Evolutionary conservation across 2,113 vertebrate genomes (phyloP), one percentile per base, ranked within the genome.

Genomic region (Sisor rabdophorus): DNA sequence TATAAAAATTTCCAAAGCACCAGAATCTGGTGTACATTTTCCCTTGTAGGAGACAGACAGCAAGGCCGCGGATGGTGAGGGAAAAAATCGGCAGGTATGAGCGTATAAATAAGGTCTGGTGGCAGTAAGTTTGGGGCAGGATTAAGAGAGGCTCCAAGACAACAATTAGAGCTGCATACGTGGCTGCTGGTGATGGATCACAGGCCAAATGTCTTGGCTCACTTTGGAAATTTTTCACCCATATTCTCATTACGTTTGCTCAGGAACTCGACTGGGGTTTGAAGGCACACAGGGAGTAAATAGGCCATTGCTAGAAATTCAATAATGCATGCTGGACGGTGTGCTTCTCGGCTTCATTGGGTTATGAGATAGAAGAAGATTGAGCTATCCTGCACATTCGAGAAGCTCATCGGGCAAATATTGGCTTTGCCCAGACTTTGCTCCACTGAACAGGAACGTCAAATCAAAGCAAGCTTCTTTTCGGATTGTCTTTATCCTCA

Each of bases 111-210:
- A 80, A 80, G 44, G 67, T 78, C 44, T 67, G 78, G 47, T 77
- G 75, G 74, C 75, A 65, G 75, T 16, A 26, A 19, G 54, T 60
- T 75, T 30, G 47, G 65, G 13, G 68, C 58, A 26, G 67, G 73
- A 79, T 81, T 69, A 58, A 65, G 60, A 71, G 64, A 47, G 72
- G 36, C 59, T 54, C 58, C 20, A 26, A 72, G 71, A 71, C 63
- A 80, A 78, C 80, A 82, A 84, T 82, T 80, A 84, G 55, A 79
- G 80, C n/a, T 20, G 75, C 61, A 78, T 81, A 81, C 77, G 64
- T 79, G 73, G 76, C 40, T 28, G 12, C 7, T 22, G 40, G 56
- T 79, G 79, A 76, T 79, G 76, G 79, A 79, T 79, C 53, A 20
- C 58, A 54, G 65, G 58, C 76, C 53, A 28, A 50, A 32, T 67